Conservation (phyloP, 2,113 vertebrate genomes). For the Colaptes auratus region DNA sequence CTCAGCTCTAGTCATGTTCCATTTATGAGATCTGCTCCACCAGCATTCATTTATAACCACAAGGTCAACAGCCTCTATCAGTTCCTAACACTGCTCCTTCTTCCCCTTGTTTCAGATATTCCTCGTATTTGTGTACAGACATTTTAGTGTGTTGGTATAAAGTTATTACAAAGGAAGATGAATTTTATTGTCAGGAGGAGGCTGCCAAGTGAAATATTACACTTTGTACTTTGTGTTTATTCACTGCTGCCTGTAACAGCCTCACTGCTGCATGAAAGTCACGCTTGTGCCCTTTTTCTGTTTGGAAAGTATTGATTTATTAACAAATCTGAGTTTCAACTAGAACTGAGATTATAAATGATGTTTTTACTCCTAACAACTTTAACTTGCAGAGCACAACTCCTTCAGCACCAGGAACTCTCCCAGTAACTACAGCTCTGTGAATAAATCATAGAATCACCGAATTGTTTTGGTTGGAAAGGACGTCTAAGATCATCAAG, state of each 20-base stretch:
- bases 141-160: not conserved
- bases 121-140: not conserved
- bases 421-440: not conserved
- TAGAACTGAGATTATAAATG: not conserved
- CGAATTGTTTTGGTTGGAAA: too few species aligned
- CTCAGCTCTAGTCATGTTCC: not conserved
- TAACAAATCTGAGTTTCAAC: not conserved
- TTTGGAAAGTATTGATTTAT: conserved; percentile 41
- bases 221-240: not conserved
- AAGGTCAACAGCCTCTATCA: not conserved
- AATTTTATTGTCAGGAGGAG: conserved; percentile 12
- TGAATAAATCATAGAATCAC: not conserved
- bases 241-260: not conserved
- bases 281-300: not conserved
- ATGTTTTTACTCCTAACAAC: not conserved
- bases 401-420: not conserved
- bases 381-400: not conserved
- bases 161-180: conserved; percentile 36
- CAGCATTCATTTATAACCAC: not conserved
- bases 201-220: conserved; percentile 27
- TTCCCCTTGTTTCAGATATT: not conserved
- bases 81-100: not conserved
- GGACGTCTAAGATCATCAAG: too few species aligned
- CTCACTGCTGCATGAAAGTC: not conserved
- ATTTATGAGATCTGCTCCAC: not conserved